phyloP scores from a whole-genome alignment of 2,113 vertebrate genomes.

The Euleptes europaea region DNA sequence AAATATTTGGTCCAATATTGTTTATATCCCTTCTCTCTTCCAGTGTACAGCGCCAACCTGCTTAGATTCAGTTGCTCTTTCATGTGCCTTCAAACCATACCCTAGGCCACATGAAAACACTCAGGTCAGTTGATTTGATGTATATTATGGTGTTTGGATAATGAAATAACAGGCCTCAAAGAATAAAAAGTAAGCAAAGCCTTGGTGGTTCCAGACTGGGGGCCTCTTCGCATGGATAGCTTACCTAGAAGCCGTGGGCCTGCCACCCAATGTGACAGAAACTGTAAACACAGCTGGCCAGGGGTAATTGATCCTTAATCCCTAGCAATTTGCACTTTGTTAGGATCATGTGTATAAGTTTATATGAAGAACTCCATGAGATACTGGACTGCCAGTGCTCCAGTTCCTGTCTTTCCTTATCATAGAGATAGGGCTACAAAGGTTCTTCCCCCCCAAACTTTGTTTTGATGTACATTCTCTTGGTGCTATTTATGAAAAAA shows the following conservation, averaged over 20 bases:
- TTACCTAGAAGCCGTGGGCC: not conserved
- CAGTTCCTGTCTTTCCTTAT: not conserved
- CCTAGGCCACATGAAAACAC: not conserved
- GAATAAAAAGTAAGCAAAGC: not conserved
- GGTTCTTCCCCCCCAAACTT: not conserved
- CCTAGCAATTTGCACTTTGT: not conserved
- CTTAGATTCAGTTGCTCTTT: too few species aligned
- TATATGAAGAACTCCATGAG: not conserved
- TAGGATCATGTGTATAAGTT: not conserved
- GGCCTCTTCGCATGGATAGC: not conserved
- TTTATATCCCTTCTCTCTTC: too few species aligned
- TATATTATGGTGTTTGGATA: not conserved
- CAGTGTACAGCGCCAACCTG: too few species aligned
- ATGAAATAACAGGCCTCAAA: not conserved
- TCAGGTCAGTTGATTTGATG: not conserved
- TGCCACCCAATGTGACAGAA: not conserved
- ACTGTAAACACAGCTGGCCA: not conserved
- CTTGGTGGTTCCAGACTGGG: not conserved
- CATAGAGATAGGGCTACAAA: not conserved
- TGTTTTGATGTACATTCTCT: not conserved
- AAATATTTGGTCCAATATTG: not conserved
- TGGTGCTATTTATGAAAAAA: not conserved
- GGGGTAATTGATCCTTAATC: conserved; percentile 11
- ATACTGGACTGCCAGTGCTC: not conserved
- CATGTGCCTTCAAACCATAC: too few species aligned